phyloP scores from a whole-genome alignment of 53 echinoderm and acorn worm species.

The Glandiceps talaboti region DNA sequence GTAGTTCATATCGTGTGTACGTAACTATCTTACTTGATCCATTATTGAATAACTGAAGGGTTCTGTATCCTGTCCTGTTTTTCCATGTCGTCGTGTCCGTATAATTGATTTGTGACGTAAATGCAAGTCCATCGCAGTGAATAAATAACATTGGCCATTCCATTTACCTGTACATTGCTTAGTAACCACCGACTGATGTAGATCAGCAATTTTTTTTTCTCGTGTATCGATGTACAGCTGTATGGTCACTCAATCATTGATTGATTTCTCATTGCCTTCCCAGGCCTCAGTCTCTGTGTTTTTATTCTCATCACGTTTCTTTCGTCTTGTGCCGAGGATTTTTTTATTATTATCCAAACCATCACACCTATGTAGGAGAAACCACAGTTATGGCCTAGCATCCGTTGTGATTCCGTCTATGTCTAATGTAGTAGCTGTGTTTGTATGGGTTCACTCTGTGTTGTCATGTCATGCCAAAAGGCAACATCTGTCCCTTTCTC shows the following conservation, averaged over 20 bases:
- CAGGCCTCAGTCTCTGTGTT: background rate
- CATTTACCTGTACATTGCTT: background rate
- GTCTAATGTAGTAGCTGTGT: no score
- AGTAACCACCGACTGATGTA: background rate
- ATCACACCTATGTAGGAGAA: no score
- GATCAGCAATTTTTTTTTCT: no score
- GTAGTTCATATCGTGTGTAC: no score
- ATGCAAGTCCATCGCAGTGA: background rate
- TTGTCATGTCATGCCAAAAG: background rate
- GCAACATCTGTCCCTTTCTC: slow-evolving; percentile 68
- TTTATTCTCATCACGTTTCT: background rate
- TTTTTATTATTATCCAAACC: background rate
- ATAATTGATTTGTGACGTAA: background rate
- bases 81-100: no score
- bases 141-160: background rate
- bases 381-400: no score
- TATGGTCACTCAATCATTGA: background rate
- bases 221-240: background rate
- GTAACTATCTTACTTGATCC: no score
- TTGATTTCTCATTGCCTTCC: background rate
- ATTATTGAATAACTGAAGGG: no score
- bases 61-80: no score
- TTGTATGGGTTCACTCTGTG: no score
- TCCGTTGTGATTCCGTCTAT: no score
- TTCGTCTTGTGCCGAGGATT: background rate